phyloP scores from a whole-genome alignment of 2,113 vertebrate species.

The Globicephala melas region DNA sequence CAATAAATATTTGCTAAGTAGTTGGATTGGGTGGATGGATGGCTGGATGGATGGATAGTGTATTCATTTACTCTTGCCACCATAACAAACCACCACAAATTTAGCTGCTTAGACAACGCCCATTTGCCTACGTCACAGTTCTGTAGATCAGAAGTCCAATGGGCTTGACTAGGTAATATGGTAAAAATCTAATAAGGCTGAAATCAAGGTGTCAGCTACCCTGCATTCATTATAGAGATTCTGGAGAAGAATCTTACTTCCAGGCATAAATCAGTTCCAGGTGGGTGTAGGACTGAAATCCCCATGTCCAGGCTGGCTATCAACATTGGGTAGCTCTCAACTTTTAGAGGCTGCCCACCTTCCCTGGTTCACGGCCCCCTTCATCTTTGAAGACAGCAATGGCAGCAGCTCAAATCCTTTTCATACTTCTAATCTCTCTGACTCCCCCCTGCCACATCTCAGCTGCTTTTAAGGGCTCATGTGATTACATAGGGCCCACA shows the following conservation, averaged over 20 bases:
- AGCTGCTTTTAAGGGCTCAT: background rate
- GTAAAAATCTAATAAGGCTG: background rate
- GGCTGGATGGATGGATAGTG: background rate
- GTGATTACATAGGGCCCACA: background rate
- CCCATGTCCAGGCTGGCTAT: background rate
- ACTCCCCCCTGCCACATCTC: no score
- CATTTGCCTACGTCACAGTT: background rate
- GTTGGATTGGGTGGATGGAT: background rate
- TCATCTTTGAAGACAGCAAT: background rate
- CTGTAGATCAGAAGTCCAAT: background rate
- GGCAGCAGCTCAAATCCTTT: background rate
- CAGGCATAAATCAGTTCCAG: background rate
- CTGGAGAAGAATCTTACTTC: background rate
- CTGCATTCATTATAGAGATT: background rate
- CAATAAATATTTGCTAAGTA: background rate
- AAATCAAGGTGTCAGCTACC: background rate
- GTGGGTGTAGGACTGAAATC: background rate
- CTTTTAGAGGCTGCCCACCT: background rate
- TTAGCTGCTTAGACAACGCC: background rate
- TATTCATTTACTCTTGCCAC: background rate
- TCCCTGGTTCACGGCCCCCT: accelerated
- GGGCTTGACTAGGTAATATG: background rate
- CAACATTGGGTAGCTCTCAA: background rate
- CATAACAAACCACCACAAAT: background rate
- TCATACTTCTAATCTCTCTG: background rate